Conservation (phyloP, 2,888 invertebrate genomes). For the Dinocampus coccinellae region DNA sequence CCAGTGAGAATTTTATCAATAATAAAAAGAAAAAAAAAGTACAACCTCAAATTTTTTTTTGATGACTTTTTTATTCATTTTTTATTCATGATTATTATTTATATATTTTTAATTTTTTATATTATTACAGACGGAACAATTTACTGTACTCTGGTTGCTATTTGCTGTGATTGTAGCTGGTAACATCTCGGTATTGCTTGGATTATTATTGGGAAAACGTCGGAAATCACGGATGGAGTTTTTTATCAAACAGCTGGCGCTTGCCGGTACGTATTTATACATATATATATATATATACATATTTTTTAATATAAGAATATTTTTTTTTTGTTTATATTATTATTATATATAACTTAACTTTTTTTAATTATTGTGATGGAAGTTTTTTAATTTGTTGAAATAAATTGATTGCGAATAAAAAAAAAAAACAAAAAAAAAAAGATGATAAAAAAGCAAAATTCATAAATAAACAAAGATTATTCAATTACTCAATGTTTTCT, state of each 20-base stretch:
- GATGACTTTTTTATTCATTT: neutral
- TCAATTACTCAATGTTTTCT: too few species aligned
- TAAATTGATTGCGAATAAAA: too few species aligned
- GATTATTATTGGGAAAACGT: conserved; percentile 84
- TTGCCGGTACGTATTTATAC: conserved; percentile 80
- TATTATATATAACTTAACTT: too few species aligned
- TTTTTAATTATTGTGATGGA: too few species aligned
- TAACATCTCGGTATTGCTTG: conserved; percentile 88
- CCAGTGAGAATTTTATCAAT: neutral
- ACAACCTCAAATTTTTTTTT: too few species aligned
- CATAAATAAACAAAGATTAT: too few species aligned
- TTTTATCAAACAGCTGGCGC: conserved; percentile 93
- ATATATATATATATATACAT: neutral
- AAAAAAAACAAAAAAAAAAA: too few species aligned
- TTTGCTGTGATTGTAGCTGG: conserved; percentile 89
- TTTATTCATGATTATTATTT: neutral
- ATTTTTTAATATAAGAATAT: too few species aligned
- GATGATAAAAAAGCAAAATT: too few species aligned
- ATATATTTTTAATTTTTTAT: conserved; percentile 41
- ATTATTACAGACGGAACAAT: conserved; percentile 83
- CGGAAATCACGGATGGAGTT: conserved; percentile 95
- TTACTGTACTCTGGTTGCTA: conserved; percentile 87
- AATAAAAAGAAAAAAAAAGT: too few species aligned
- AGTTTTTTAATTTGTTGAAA: too few species aligned
- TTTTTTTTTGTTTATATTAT: too few species aligned